Conservation (phyloP, 30 jellyfish, hydroid and myxozoan genomes). For the Aurelia sp. region DNA sequence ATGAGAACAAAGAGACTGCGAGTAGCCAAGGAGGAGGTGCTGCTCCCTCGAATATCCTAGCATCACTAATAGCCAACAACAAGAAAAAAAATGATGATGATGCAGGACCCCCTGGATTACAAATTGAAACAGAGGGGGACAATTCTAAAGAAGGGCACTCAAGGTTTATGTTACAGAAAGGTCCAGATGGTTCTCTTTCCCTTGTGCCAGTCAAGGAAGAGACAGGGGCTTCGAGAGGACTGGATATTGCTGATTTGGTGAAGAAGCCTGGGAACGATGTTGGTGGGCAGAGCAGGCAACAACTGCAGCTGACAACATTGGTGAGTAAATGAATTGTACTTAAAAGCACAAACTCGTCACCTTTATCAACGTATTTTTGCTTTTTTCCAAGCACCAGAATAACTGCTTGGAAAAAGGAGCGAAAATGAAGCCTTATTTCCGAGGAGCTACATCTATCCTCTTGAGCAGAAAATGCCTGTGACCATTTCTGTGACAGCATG, state of each 20-base stretch:
- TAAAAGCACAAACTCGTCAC: too few relatives aligned
- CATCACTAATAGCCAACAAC: constrained; percentile 21
- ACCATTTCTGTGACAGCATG: too few relatives aligned
- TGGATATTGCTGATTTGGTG: constrained; percentile 60
- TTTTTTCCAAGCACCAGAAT: too few relatives aligned
- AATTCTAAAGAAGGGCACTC: constrained; percentile 65
- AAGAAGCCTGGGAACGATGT: constrained; percentile 69
- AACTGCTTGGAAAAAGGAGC: too few relatives aligned
- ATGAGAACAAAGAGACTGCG: constrained; percentile 20
- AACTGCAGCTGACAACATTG: constrained; percentile 89
- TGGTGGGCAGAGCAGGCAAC: constrained; percentile 88
- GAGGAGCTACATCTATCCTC: too few relatives aligned
- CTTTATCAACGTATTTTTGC: too few relatives aligned
- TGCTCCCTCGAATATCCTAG: constrained; percentile 14
- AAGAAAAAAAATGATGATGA: not conserved
- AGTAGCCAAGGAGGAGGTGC: not conserved
- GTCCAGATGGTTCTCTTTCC: constrained; percentile 85
- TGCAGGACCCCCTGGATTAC: constrained; percentile 49
- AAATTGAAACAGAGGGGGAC: constrained; percentile 87
- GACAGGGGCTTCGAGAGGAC: constrained; percentile 75
- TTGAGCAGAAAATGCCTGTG: too few relatives aligned
- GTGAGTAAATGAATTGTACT: constrained; percentile 33
- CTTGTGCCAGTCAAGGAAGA: constrained; percentile 92
- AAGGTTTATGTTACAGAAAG: constrained; percentile 68
- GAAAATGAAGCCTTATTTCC: too few relatives aligned